Evolutionary conservation across 2,888 invertebrate species (phyloP).

Genomic region (Cyrtodaria siliqua): DNA sequence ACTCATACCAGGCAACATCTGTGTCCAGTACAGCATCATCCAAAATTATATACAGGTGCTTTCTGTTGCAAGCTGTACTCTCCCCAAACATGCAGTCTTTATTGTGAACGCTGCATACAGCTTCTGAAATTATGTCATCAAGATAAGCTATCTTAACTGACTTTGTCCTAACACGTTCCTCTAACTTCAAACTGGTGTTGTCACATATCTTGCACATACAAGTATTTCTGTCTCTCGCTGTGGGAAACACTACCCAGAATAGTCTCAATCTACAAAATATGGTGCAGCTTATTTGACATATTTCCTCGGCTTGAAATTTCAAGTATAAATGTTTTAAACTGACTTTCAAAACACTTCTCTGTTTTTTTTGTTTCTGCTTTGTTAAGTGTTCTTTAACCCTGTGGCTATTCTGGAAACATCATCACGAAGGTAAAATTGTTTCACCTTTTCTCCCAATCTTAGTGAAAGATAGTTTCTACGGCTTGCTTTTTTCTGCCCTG

Average conservation of each 20-base stretch:
- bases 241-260: conserved; percentile 49
- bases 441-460: conserved; percentile 10
- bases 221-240: conserved; percentile 24
- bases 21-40: background rate
- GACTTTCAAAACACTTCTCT: conserved; percentile 5
- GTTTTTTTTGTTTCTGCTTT: conserved; percentile 9
- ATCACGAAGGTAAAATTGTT: conserved; percentile 16
- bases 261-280: conserved; percentile 45
- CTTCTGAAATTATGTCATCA: conserved; percentile 6
- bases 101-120: background rate
- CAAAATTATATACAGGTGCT: background rate
- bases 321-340: conserved; percentile 9
- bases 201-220: conserved; percentile 39
- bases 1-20: background rate
- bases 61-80: conserved; percentile 1
- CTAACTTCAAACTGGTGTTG: conserved; percentile 24
- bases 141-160: background rate
- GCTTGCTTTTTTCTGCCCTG: background rate
- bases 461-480: background rate
- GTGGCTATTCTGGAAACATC: conserved; percentile 18
- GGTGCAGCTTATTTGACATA: conserved; percentile 32
- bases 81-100: conserved; percentile 17
- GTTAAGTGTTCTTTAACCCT: conserved; percentile 21
- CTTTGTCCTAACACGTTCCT: conserved; percentile 6
- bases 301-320: conserved; percentile 16